phyloP scores from a whole-genome alignment of 2,797 vertebrate species.

The Momotus momota region DNA sequence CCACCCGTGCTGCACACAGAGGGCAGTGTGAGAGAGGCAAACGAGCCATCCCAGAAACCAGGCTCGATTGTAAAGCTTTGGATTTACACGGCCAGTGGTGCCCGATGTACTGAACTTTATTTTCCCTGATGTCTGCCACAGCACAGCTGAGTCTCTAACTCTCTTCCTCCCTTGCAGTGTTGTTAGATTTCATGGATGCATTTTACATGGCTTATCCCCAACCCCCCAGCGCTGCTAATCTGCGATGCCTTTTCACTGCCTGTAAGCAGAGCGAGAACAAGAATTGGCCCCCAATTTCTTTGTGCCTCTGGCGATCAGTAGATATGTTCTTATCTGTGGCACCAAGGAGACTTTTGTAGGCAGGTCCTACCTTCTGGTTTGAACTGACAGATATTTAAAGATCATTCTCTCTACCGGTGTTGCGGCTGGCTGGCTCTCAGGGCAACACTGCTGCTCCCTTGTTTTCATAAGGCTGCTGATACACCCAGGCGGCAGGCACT shows the following conservation, averaged over 20 bases:
- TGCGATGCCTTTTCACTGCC: neutral
- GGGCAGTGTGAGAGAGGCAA: neutral
- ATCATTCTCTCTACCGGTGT: neutral
- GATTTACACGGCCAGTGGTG: neutral
- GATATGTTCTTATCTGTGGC: neutral
- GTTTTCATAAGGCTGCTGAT: neutral
- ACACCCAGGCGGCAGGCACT: fast-evolving
- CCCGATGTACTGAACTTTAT: neutral
- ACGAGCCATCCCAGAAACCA: neutral
- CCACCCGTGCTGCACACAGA: neutral
- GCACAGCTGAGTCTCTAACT: neutral
- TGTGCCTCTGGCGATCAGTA: neutral
- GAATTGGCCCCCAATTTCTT: neutral
- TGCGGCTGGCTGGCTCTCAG: neutral
- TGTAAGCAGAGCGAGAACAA: neutral
- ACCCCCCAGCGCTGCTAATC: neutral
- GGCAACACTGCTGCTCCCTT: neutral
- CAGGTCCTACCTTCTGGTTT: neutral
- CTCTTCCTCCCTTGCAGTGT: neutral
- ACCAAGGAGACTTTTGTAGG: neutral
- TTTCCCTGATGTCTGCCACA: neutral
- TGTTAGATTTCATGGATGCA: neutral
- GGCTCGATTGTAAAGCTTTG: neutral
- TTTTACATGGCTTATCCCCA: neutral
- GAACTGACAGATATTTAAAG: neutral